Base-by-base conservation (phyloP, 2,888 invertebrate genomes). In the Arenicola marina region DNA sequence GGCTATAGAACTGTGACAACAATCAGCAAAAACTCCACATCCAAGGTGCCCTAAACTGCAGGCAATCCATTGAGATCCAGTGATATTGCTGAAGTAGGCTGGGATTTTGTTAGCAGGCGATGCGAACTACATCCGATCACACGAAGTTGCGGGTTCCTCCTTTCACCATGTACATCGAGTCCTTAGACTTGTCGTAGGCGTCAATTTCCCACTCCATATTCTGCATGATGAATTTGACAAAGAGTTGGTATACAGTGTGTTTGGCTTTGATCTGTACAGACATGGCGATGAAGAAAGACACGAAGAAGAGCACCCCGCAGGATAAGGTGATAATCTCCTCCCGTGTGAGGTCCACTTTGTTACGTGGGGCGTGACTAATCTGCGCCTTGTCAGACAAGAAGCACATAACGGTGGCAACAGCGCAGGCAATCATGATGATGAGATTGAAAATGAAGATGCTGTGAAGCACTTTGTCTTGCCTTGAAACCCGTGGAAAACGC, bases 241-340 rank as follows among this genome's bases (percentile, higher is more conserved):
- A 75, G 51, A 85, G 77, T 63, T 84, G 80, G 70, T 86, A 86
- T 26, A 86, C 72, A 1, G 85, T 85, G 69, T 84, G 81, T 31
- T 81, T 76, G 3, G 85, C 85, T 74, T 86, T 86, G 45, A 87
- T 85, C 76, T 87, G 85, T 24, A 85, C 86, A 65, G 86, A 86
- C 80, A 87, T 85, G 55, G 87, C 86, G 29, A 86, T 78, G 72
- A 87, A 86, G 72, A 87, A 87, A 11, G 86, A 85, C 38, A 85
- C 80, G 68, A 87, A 86, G 75, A 87, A 87, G 54, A 86, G 77
- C 15, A 86, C 84, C 0, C 86, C 86, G 68, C 86, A 86, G 2
- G 83, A 79, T 28, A 87, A 78, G 1, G 86, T 86, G 46, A 86
- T 82, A 33, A 86, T 79, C 69, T 87, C 87, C 46, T 85, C 84